Evolutionary conservation across 2,888 invertebrate species (phyloP).

Genomic region (Mesorhabditis sp.): DNA sequence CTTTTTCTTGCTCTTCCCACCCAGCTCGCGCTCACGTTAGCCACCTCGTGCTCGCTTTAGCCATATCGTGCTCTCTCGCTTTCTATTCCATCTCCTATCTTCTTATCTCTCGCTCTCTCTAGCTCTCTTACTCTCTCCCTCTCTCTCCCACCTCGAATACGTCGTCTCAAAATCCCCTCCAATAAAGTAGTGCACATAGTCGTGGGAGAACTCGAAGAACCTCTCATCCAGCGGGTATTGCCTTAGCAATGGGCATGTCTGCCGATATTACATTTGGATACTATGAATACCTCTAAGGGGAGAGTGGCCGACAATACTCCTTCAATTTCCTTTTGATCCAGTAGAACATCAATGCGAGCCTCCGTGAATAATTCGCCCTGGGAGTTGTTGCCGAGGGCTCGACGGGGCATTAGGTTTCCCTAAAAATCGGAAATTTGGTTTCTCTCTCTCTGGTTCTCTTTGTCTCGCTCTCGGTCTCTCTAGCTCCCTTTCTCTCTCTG

Average conservation of each 20-base stretch:
- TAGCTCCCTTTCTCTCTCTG: not conserved
- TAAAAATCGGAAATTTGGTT: not conserved
- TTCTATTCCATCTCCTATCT: too few species aligned
- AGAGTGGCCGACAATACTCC: conserved; percentile 30
- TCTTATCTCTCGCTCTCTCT: not conserved
- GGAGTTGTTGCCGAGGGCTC: conserved; percentile 14
- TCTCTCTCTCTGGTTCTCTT: not conserved
- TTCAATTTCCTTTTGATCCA: conserved; percentile 29
- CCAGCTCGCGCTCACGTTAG: too few species aligned
- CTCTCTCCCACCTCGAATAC: conserved; percentile 7
- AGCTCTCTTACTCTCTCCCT: not conserved
- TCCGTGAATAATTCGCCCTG: conserved; percentile 18
- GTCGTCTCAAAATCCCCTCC: conserved; percentile 18
- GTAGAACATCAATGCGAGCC: conserved; percentile 31
- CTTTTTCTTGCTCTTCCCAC: too few species aligned
- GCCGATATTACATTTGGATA: not conserved
- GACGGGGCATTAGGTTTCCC: conserved; percentile 10
- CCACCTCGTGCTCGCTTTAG: too few species aligned
- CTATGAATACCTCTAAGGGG: conserved; percentile 19
- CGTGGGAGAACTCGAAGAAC: conserved; percentile 36
- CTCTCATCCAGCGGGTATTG: conserved; percentile 22
- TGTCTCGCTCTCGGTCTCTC: not conserved
- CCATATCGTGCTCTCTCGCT: too few species aligned
- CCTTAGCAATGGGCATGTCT: conserved; percentile 21
- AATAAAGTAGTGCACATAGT: conserved; percentile 38